These are phyloP conservation scores for Ailuropoda melanoleuca DNA, from an alignment of 2,113 vertebrate genomes.

Conservation along the genomic window DNA sequence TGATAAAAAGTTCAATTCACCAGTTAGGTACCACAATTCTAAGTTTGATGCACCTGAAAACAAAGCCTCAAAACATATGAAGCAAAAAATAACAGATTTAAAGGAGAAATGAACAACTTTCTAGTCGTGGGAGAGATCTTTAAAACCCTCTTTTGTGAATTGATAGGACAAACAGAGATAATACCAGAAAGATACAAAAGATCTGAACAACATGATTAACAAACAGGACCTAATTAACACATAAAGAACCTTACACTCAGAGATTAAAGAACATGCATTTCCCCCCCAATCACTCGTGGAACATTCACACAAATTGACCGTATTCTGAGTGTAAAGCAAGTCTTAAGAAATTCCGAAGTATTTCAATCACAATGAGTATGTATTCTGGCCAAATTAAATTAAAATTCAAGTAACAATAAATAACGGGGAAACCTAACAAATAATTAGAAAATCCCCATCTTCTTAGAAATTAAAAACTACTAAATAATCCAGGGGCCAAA, in stretches of 20 bases:
- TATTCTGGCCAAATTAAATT: neutral
- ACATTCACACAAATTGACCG: neutral
- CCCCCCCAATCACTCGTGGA: neutral
- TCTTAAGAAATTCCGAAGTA: neutral
- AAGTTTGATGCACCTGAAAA: neutral
- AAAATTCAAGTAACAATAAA: neutral
- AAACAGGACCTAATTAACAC: neutral
- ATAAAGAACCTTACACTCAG: neutral
- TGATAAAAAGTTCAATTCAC: neutral
- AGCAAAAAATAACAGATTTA: neutral
- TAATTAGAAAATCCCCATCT: neutral
- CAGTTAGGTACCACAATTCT: neutral
- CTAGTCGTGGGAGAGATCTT: neutral
- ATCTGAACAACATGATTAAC: neutral
- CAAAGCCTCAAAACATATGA: neutral
- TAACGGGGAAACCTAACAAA: neutral
- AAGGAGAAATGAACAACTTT: neutral
- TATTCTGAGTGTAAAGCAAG: neutral
- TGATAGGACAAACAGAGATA: neutral
- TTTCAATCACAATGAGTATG: neutral
- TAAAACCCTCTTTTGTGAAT: neutral
- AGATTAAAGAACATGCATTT: neutral
- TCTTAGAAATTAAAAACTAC: neutral
- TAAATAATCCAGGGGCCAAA: neutral
- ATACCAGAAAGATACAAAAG: neutral